Conservation (phyloP, 2,888 invertebrate species). For the Leptogaster cylindrica region DNA sequence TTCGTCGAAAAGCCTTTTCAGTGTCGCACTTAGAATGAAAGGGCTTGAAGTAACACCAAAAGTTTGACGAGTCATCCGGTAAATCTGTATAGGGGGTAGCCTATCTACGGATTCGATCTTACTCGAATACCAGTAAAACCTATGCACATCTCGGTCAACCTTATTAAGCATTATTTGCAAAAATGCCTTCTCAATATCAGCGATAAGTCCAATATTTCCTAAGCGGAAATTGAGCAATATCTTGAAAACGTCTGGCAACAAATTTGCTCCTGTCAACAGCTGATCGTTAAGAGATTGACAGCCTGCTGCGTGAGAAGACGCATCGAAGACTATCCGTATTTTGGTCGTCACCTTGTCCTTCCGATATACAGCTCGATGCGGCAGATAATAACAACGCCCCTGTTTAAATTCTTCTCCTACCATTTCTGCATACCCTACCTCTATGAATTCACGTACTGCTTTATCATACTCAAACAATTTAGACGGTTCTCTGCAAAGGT, state of each 20-base stretch:
- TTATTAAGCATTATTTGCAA: conserved; percentile 45
- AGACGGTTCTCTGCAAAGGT: neutral
- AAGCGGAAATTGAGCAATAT: conserved; percentile 43
- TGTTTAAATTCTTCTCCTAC: neutral
- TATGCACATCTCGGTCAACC: conserved; percentile 46
- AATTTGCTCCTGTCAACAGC: conserved; percentile 49
- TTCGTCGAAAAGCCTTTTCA: neutral
- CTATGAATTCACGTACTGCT: conserved; percentile 28
- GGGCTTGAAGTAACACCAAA: conserved; percentile 7
- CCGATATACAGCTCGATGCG: conserved; percentile 37
- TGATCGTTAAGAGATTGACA: conserved; percentile 49
- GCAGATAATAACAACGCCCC: conserved; percentile 32
- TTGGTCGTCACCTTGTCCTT: conserved; percentile 42
- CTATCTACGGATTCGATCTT: conserved; percentile 6
- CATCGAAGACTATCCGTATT: conserved; percentile 44
- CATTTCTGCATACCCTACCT: conserved; percentile 24
- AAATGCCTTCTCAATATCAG: conserved; percentile 44
- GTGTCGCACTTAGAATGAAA: neutral
- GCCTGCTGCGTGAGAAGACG: conserved; percentile 38
- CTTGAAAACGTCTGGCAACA: conserved; percentile 48
- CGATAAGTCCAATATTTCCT: conserved; percentile 46
- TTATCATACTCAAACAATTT: conserved; percentile 40
- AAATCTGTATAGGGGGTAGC: conserved; percentile 32
- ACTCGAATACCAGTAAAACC: conserved; percentile 47
- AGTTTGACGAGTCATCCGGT: conserved; percentile 41